Evolutionary conservation across 2,113 vertebrate species (phyloP), one percentile per base, ranked within the genome.

Genomic region (Gymnorhina tibicen): DNA sequence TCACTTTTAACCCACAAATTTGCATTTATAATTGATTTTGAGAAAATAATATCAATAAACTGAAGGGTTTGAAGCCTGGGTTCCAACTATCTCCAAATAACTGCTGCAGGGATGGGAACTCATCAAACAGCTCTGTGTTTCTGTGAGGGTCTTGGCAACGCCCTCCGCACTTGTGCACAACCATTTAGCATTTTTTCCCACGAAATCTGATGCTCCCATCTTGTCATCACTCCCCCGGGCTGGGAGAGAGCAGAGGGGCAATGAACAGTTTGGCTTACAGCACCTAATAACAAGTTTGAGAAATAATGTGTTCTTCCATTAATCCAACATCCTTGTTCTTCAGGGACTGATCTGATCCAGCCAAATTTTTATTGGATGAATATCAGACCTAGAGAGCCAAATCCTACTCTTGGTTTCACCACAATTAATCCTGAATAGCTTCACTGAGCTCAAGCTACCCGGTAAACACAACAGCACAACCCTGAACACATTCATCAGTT

Each of bases 281-380:
- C 58, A 95, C 55, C 70, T 77, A 89, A 82, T 85, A 94, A 79
- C 24, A 69, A 77, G 50, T 83, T 83, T 76, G 74, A 83, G 78
- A 95, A 96, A 94, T 91, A 95, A 81, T 62, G 6, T 47, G 50
- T 50, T 94, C 91, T 87, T 92, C 91, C 67, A 78, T 76, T 89
- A 91, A 93, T 92, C 60, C 77, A 94, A 44, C n/a, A 68, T 46
- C 24, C 59, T 82, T 46, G 58, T 26, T 73, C 85, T 85, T 85
- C 70, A 68, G 94, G 91, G 93, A 96, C 35, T 94, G 70, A 89
- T 73, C 73, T 2, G 1, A 27, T 95, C 62, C 53, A 87, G 94
- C 74, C 81, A 96, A 91, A 85, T 87, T 69, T 91, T 89, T 80
- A 64, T 74, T 94, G 95, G 94, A 93, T 3, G 5, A 63, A 63